Evolutionary conservation across 2,888 invertebrate species (phyloP), one percentile per base, ranked within the genome.

Genomic region (Callosobruchus maculatus): DNA sequence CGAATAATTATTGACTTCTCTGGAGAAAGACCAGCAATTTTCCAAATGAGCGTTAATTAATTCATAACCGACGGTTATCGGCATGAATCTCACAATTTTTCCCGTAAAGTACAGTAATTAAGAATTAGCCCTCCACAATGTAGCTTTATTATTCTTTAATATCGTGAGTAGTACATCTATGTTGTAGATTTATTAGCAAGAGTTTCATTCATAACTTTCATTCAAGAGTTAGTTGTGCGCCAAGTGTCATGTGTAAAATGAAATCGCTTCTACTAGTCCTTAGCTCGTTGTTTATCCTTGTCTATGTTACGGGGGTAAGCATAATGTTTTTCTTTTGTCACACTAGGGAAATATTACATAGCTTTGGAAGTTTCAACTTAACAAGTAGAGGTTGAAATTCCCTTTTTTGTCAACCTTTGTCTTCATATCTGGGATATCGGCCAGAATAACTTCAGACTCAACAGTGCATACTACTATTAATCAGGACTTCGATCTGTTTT

Each of bases 241-340:
- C 3, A 13, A 18, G 13, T 7, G 72, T 20, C 0, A 76, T 74
- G 72, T 70, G 71, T 67, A 72, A 71, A 69, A 70, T 74, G 71
- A 74, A 75, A 71, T 68, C 20, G 0, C 21, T 68, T 21, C 18
- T 31, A 70, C 22, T 70, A 7, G n/a, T 74, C 30, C 18, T 74
- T 67, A 9, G 49, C 18, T 49, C 75, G 18, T 21, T 68, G 21
- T 70, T 22, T 21, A 26, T 68, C 13, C 2, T 75, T 20, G 67
- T 74, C 20, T 67, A 30, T 74, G 68, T 70, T 71, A 74, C 68
- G 21, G 76, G 74, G 74, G 76, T 76, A 68, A 76, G 74, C 30
- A n/a, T n/a, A n/a, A n/a, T n/a, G n/a, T n/a, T n/a, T n/a, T n/a
- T n/a, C n/a, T n/a, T n/a, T n/a, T n/a, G n/a, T n/a, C n/a, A n/a